Evolutionary conservation across 2,888 invertebrate species (phyloP), one percentile per base, ranked within the genome.

Genomic region (Amphipyra berbera): DNA sequence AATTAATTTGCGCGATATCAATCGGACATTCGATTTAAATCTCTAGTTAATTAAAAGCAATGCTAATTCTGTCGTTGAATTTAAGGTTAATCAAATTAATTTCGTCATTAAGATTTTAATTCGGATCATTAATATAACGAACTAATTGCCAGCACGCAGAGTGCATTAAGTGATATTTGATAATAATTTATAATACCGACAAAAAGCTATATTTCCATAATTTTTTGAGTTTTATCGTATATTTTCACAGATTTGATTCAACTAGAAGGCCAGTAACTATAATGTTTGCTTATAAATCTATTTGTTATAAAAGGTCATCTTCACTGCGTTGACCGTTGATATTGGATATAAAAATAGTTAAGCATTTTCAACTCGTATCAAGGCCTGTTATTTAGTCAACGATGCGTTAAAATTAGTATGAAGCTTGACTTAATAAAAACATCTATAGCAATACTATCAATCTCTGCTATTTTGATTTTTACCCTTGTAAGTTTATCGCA

Each of bases 341-440:
- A 83, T 82, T 84, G 79, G 57, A 75, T 81, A 75, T 86, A 82
- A 82, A 83, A 85, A 83, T 81, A 86, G 77, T 73, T 59, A 61
- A 76, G 67, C 74, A 73, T 79, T 82, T 81, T 68, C 79, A 78
- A 79, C 79, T 68, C 71, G 47, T 68, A 73, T 81, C 83, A 88
- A 87, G 86, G 86, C 73, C 81, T 79, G 60, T 76, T 67, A 61
- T 76, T 64, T 75, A 68, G 74, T 78, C 76, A 77, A 55, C 73
- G 70, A 66, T 74, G 75, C 73, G 73, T 75, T 82, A 69, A 81
- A 82, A 77, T 77, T 78, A 74, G 72, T 68, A 46, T 64, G 54
- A 66, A 56, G 30, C 46, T 49, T 66, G 35, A 9, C 14, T 27
- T 15, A 38, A 10, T 41, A 15, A 12, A 47, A 2, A n/a, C 5